Percentiles rank a stretch among this genome's conserved stretches.
Conservation (phyloP, 2,888 invertebrate species). For the Chrysotoxum bicinctum region DNA sequence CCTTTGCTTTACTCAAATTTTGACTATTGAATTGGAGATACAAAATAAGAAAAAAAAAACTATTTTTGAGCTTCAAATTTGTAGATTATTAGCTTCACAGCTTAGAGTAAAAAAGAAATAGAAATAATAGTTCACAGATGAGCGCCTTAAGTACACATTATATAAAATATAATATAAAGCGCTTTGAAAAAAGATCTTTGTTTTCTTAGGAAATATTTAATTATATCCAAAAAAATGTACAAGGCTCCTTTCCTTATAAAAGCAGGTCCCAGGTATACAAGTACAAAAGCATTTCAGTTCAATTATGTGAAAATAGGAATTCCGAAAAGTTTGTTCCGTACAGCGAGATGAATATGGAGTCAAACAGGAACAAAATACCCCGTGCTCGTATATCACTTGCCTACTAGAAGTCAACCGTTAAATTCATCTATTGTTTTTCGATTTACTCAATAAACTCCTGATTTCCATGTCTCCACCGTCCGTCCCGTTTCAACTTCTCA, state of each 20-base stretch:
- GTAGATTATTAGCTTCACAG: too few species aligned
- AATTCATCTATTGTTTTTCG: slow-evolving; percentile 63
- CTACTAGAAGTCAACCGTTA: slow-evolving; percentile 63
- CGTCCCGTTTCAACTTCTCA: not conserved
- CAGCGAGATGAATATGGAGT: not conserved
- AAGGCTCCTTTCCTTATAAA: not conserved
- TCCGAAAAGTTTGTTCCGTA: slow-evolving; percentile 18
- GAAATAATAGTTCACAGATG: too few species aligned
- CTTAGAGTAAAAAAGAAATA: too few species aligned
- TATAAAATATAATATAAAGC: too few species aligned
- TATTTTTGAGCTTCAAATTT: too few species aligned
- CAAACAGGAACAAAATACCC: not conserved
- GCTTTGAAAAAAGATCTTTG: too few species aligned
- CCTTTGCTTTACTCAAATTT: too few species aligned
- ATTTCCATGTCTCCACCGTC: too few species aligned
- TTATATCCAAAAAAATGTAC: not conserved
- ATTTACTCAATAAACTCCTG: not conserved
- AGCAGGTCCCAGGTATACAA: not conserved
- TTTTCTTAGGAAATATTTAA: too few species aligned
- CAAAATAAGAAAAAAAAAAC: too few species aligned
- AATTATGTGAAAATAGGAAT: slow-evolving; percentile 51
- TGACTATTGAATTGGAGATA: too few species aligned
- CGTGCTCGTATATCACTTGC: slow-evolving; percentile 54
- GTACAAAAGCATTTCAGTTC: slow-evolving; percentile 6
- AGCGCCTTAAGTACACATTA: too few species aligned